Conservation (phyloP, 2,113 vertebrate species). For the Carollia perspicillata region DNA sequence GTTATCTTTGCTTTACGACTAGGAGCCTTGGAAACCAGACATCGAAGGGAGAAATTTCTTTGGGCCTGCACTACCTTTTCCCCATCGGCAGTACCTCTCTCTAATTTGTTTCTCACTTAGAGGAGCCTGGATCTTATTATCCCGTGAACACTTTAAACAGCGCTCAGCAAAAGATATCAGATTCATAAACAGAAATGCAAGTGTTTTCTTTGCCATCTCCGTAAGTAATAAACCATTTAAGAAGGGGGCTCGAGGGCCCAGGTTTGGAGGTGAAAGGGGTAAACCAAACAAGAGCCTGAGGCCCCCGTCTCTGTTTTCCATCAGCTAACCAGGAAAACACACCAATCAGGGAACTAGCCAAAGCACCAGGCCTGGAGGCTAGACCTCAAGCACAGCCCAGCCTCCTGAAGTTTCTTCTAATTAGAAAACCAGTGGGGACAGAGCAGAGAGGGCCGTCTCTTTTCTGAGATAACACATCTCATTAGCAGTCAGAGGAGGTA, state of each 20-base stretch:
- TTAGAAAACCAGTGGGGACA: neutral
- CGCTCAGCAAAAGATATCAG: constrained; percentile 1
- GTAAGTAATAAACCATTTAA: constrained; percentile 19
- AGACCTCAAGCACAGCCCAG: neutral
- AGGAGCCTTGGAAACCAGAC: neutral
- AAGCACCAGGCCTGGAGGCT: neutral
- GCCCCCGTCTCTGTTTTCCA: neutral
- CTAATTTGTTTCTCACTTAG: constrained; percentile 37
- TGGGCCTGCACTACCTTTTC: neutral
- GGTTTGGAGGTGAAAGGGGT: neutral
- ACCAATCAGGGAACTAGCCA: neutral
- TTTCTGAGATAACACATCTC: neutral
- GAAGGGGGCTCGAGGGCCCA: neutral
- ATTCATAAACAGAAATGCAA: constrained; percentile 46
- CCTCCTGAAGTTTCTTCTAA: neutral
- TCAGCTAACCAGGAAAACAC: neutral
- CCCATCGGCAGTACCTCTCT: constrained; percentile 22
- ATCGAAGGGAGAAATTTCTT: constrained; percentile 16
- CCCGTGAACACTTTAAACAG: constrained; percentile 9
- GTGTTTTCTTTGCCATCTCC: constrained; percentile 31
- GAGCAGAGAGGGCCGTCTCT: neutral
- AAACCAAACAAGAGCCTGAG: neutral
- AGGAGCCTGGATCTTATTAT: constrained; percentile 16
- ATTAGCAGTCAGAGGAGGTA: neutral
- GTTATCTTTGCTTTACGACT: constrained; percentile 10